These are phyloP conservation scores for Petrocephalus zakoni DNA, from an alignment of 2,113 vertebrate species.

Conservation along the genomic window DNA sequence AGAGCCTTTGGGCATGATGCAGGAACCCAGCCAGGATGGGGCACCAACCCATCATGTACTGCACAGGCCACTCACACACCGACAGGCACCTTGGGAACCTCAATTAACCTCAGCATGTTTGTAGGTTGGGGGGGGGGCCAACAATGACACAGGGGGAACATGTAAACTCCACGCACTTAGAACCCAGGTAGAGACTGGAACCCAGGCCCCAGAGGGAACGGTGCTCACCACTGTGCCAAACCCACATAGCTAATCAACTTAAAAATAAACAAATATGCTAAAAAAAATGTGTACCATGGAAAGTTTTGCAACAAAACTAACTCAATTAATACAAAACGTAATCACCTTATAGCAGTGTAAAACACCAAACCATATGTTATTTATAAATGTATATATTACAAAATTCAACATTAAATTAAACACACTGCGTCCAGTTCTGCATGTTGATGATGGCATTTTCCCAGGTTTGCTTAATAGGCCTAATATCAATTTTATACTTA, in stretches of 20 bases:
- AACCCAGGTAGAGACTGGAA: not conserved
- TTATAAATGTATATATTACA: not conserved
- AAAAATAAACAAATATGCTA: not conserved
- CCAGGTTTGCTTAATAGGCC: conserved; percentile 2
- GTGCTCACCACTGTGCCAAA: not conserved
- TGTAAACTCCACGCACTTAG: too few relatives aligned
- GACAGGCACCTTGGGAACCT: too few relatives aligned
- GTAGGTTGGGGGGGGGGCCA: too few relatives aligned
- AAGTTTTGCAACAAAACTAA: conserved; percentile 1
- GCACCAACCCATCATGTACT: too few relatives aligned
- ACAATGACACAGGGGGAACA: too few relatives aligned
- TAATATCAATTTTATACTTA: not conserved
- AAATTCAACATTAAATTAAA: not conserved
- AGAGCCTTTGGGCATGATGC: too few relatives aligned
- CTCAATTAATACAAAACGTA: conserved; percentile 14
- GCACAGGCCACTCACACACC: too few relatives aligned
- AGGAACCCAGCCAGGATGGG: too few relatives aligned
- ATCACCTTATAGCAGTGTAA: not conserved
- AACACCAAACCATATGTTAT: conserved; percentile 5
- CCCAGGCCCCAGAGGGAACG: not conserved
- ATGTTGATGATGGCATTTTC: not conserved
- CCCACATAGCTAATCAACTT: not conserved
- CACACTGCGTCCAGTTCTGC: not conserved
- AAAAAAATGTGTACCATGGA: not conserved
- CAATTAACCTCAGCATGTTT: too few relatives aligned